Conservation (phyloP, 1,140 invertebrate genomes). For the Zaprionus ghesquierei region DNA sequence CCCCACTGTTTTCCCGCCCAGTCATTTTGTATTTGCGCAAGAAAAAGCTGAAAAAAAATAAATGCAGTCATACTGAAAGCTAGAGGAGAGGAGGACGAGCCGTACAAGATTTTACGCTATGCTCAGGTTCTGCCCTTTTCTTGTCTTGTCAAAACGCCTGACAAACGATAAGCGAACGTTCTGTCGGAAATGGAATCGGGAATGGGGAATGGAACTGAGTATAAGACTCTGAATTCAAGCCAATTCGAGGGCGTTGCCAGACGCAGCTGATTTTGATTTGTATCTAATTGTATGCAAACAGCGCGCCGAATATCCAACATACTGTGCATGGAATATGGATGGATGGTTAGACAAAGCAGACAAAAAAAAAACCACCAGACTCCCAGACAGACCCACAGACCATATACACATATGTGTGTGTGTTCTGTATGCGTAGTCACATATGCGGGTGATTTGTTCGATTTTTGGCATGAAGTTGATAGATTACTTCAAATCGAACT, state of each 20-base stretch:
- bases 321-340: slow-evolving; percentile 26
- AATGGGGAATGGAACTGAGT: not conserved
- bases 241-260: slow-evolving; percentile 43
- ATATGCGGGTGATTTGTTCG: slow-evolving; percentile 72
- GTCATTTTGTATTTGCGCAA: slow-evolving; percentile 54
- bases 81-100: not conserved
- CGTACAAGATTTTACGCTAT: slow-evolving; percentile 47
- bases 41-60: slow-evolving; percentile 9
- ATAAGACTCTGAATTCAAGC: slow-evolving; percentile 6
- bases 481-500: slow-evolving; percentile 56
- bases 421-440: slow-evolving; percentile 19
- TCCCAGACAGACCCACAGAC: not conserved
- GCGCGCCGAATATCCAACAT: slow-evolving; percentile 18
- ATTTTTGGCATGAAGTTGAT: slow-evolving; percentile 74
- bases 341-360: slow-evolving; percentile 12
- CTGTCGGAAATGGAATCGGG: not conserved
- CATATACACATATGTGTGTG: not conserved
- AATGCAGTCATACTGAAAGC: not conserved
- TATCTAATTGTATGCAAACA: slow-evolving; percentile 81
- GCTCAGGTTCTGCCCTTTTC: slow-evolving; percentile 63
- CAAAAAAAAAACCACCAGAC: not conserved
- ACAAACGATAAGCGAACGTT: slow-evolving; percentile 60
- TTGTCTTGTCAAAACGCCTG: slow-evolving; percentile 74
- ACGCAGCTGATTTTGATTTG: slow-evolving; percentile 75
- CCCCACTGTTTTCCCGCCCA: not conserved